These are phyloP conservation scores for Magallana nippona DNA, from an alignment of 2,888 invertebrate species.

Conservation along the genomic window DNA sequence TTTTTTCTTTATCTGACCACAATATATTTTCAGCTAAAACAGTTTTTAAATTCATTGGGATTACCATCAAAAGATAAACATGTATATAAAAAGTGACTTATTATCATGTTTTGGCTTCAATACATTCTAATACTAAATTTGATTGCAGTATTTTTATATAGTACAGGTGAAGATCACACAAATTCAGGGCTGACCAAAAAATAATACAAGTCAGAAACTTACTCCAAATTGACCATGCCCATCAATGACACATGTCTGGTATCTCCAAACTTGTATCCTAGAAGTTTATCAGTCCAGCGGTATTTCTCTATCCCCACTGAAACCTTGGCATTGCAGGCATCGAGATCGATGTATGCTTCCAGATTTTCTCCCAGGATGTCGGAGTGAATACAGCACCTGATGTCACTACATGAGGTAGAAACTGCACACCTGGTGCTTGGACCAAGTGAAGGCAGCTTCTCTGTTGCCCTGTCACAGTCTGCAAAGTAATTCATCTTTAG, in stretches of 20 bases:
- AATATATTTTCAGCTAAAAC: too few species aligned
- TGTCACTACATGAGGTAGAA: background rate
- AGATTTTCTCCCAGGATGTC: constrained; percentile 47
- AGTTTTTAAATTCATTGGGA: too few species aligned
- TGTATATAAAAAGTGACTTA: too few species aligned
- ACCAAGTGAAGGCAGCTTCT: constrained; percentile 20
- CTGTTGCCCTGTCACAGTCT: constrained; percentile 34
- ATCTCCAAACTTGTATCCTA: constrained; percentile 56
- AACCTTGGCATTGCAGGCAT: constrained; percentile 55
- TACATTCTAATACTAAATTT: too few species aligned
- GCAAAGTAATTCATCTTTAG: too few species aligned
- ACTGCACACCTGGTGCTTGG: background rate
- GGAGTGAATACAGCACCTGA: constrained; percentile 49
- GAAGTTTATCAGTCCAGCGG: constrained; percentile 48
- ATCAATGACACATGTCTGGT: constrained; percentile 44
- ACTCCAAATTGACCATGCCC: constrained; percentile 50
- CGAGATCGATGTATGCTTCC: constrained; percentile 49
- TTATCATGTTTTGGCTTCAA: too few species aligned
- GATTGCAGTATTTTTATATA: background rate
- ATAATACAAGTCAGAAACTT: constrained; percentile 18
- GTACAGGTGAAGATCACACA: background rate
- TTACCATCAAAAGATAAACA: too few species aligned
- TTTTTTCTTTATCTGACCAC: too few species aligned
- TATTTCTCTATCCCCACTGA: constrained; percentile 54
- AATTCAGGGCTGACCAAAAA: background rate